Conservation (phyloP, 2,888 invertebrate species). For the Cecidostiba fungosa region DNA sequence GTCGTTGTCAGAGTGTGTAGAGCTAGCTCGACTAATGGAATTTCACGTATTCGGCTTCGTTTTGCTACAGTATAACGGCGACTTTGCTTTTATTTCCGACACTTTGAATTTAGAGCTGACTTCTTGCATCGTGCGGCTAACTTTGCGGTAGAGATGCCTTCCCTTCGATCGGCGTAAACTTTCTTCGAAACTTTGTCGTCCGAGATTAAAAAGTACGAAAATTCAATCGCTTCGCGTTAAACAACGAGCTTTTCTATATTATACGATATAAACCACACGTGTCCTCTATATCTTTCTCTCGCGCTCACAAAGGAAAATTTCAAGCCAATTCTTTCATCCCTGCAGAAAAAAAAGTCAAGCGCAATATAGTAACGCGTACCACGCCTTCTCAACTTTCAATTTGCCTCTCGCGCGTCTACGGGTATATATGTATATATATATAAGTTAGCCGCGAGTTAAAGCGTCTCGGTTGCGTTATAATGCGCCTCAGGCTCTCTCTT, state of each 20-base stretch:
- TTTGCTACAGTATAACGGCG: background rate
- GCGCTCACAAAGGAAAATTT: background rate
- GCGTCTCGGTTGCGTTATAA: constrained; percentile 2
- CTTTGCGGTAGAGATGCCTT: background rate
- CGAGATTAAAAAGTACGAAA: too few species aligned
- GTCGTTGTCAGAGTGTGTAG: background rate
- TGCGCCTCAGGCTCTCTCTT: constrained; percentile 12
- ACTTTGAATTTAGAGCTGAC: background rate
- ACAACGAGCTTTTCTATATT: too few species aligned
- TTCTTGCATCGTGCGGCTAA: background rate
- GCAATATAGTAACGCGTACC: background rate
- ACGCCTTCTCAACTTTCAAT: constrained; percentile 49
- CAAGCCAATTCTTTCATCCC: background rate
- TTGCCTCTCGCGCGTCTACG: background rate
- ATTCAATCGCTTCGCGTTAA: background rate
- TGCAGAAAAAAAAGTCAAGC: background rate
- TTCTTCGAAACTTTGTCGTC: background rate
- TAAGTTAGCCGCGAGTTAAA: constrained; percentile 34
- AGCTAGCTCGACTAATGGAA: constrained; percentile 68
- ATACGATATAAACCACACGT: background rate
- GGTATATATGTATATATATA: background rate
- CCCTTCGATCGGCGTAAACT: background rate
- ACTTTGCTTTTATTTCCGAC: background rate
- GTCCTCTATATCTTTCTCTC: background rate
- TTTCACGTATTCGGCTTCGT: constrained; percentile 57